Base-by-base conservation (phyloP, 2,888 invertebrate species). In the Hirtodrosophila histrioides region DNA sequence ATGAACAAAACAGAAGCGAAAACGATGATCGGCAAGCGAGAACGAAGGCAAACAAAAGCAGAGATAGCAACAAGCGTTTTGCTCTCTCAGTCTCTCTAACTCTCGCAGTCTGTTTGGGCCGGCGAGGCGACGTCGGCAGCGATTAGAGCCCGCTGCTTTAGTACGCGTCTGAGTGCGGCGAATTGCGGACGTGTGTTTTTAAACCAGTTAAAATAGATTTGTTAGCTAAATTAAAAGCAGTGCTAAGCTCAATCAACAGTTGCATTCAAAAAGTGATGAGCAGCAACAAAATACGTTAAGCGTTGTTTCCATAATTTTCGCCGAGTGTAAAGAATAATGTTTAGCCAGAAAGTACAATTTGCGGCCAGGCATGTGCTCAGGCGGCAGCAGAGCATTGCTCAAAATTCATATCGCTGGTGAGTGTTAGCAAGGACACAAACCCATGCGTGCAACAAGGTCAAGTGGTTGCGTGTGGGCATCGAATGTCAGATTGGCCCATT, bases 361-460 rank as follows among this genome's bases (percentile, higher is more conserved):
- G 5, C 75, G 12, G 57, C 73, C n/a, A 54, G 41, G 9, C 53
- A 68, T 41, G 9, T 75, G 37, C 49, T 75, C 0, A 54, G 41
- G 35, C 27, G 4, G 4, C 7, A 31, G 31, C 69, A 76, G 37
- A 43, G 44, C 37, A 40, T 48, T n/a, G 54, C 12, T 8, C n/a
- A 40, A 5, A 65, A 63, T 0, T 31, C 61, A 5, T 24, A 40
- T 37, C 86, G 86, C 11, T 58, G 80, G 80, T 80, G 67, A 66
- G 78, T 56, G 7, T 17, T 27, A 50, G 37, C 8, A 0, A 8
- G 31, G 31, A 50, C 51, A 37, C 17, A 10, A 27, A 62, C 41
- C 49, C 3, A 17, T 17, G 17, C 17, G 17, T 17, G 17, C 17
- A 17, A 24, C n/a, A 8, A 24, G 8, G n/a, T 3, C 11, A 6